Evolutionary conservation across 1,140 invertebrate genomes (phyloP).

Genomic region (Ceratina australensis): DNA sequence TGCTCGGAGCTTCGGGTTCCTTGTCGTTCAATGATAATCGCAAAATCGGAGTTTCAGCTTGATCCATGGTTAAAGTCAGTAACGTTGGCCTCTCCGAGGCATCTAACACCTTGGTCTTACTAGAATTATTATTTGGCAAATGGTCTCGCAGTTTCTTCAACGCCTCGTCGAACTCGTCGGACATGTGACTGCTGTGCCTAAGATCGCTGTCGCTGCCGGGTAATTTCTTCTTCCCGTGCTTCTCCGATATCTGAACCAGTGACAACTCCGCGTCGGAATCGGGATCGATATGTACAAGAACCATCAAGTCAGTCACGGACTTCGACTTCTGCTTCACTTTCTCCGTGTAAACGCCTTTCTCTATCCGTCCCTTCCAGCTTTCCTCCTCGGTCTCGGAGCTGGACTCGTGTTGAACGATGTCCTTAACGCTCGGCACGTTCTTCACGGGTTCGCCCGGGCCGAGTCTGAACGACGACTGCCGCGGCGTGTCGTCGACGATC

Average conservation of each 20-base stretch:
- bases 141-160: slow-evolving; percentile 79
- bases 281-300: slow-evolving; percentile 86
- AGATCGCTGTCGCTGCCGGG: slow-evolving; percentile 82
- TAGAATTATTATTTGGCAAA: slow-evolving; percentile 35
- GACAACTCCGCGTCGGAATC: slow-evolving; percentile 83
- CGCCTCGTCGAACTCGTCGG: slow-evolving; percentile 81
- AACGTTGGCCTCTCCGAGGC: slow-evolving; percentile 61
- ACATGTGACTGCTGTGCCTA: slow-evolving; percentile 75
- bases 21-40: slow-evolving; percentile 59
- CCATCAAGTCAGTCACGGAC: slow-evolving; percentile 87
- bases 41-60: slow-evolving; percentile 62
- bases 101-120: slow-evolving; percentile 43
- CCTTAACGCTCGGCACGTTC: slow-evolving; percentile 62
- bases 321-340: slow-evolving; percentile 86
- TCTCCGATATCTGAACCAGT: slow-evolving; percentile 71
- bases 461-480: slow-evolving; percentile 70
- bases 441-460: slow-evolving; percentile 73
- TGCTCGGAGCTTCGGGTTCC: slow-evolving; percentile 17
- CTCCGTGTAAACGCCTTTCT: slow-evolving; percentile 84
- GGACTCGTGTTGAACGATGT: slow-evolving; percentile 73
- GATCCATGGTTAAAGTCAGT: slow-evolving; percentile 62
- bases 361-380: slow-evolving; percentile 83
- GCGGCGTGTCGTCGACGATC: slow-evolving; percentile 65
- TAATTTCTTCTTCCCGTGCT: slow-evolving; percentile 68
- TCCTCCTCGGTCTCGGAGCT: slow-evolving; percentile 85